phyloP scores from a whole-genome alignment of 1,140 invertebrate genomes.

The Drosophila gunungcola region DNA sequence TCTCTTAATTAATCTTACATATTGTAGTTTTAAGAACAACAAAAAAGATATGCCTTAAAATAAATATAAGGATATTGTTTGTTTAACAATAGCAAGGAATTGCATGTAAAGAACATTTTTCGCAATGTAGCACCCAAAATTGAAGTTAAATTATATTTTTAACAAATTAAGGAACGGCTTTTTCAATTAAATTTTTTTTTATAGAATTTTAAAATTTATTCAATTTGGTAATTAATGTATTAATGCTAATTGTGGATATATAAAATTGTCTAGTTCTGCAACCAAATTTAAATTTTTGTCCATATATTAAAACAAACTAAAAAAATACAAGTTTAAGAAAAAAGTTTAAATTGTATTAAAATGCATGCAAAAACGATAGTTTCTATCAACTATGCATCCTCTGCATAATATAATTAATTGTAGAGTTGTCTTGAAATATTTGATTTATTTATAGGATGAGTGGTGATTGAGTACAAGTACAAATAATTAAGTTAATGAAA shows the following conservation, averaged over 20 bases:
- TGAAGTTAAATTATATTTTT: not conserved
- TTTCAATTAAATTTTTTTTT: no score
- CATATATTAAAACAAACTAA: no score
- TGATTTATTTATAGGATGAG: constrained; percentile 23
- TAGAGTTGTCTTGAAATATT: constrained; percentile 8
- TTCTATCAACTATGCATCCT: not conserved
- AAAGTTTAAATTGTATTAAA: no score
- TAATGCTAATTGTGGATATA: no score
- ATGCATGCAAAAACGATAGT: no score
- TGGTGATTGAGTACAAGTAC: constrained; percentile 7
- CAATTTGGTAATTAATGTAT: no score
- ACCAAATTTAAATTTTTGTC: no score
- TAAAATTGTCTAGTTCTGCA: no score
- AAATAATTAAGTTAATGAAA: constrained; percentile 6
- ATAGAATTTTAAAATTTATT: no score
- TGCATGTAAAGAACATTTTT: not conserved
- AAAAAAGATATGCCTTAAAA: constrained; percentile 4
- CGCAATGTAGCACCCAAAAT: not conserved
- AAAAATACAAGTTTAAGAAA: no score
- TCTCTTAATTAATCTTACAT: no score
- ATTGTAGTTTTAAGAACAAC: not conserved
- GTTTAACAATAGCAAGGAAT: not conserved
- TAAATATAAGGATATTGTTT: constrained; percentile 11
- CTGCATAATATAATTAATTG: not conserved
- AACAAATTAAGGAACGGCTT: constrained; percentile 10